Evolutionary conservation across 2,888 invertebrate species (phyloP), one percentile per base, ranked within the genome.

Genomic region (Psylliodes chrysocephalus): DNA sequence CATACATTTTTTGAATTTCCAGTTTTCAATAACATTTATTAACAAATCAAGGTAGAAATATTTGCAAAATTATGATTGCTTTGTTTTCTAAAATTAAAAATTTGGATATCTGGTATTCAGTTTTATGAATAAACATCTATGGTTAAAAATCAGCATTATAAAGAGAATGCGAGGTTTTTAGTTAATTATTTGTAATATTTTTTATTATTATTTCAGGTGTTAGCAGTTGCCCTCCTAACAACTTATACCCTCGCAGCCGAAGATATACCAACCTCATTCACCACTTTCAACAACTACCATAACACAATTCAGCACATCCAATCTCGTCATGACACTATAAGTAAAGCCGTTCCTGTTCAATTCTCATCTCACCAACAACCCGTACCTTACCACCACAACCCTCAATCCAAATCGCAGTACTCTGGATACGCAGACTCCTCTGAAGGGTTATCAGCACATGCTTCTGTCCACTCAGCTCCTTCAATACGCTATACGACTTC

Each of bases 211-310:
- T 62, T 63, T 25, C 52, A 68, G 68, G 52, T 61, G 15, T 8
- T 60, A n/a, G 15, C 44, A 18, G 25, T 64, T 10, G 54, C 40
- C 38, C 46, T 67, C 33, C 49, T 72, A 25, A 56, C 64, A 7
- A 63, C 67, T 8, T 66, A 52, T 40, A 25, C 64, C 47, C 53
- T 66, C 49, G 73, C 69, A 17, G 53, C 59, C 17, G 70, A 71
- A 19, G 64, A 68, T 22, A 18, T 47, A 35, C 57, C 57, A n/a
- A 57, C 71, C 5, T 75, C 75, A 1, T 74, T 63, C 30, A 61
- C 67, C 8, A 61, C 66, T 7, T 69, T 73, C 57, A 73, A 74
- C 14, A 63, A 74, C 18, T 70, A 73, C 59, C 72, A 73, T 51
- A 70, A 70, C 51, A 62, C 67, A 1, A 56, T 71, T 7, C 60